Conservation (phyloP, 1,140 invertebrate genomes). For the Geopemphigus sp. region DNA sequence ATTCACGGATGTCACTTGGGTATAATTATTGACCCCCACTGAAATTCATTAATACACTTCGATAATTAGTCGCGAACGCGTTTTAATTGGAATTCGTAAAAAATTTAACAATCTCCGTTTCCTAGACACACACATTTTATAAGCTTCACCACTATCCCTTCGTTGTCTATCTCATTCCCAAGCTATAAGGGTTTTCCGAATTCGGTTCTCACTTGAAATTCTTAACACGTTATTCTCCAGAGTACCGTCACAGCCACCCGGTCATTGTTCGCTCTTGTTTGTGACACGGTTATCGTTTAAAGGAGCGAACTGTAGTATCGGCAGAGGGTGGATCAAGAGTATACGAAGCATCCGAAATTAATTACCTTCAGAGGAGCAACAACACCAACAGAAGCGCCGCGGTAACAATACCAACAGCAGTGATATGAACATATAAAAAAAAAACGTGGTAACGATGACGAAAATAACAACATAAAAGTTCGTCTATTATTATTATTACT, state of each 20-base stretch:
- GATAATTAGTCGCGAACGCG: neutral
- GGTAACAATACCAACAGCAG: neutral
- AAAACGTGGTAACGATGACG: neutral
- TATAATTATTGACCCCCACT: neutral
- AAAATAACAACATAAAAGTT: neutral
- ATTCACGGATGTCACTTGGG: no score
- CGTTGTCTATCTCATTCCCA: neutral
- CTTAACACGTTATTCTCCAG: neutral
- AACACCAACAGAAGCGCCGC: neutral
- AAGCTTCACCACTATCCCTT: no score
- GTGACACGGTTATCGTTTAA: constrained; percentile 37
- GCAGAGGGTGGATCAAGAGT: neutral
- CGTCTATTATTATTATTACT: neutral
- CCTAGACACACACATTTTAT: no score
- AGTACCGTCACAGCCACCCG: neutral
- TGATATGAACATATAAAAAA: neutral
- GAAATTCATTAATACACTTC: constrained; percentile 3
- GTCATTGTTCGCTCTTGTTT: constrained; percentile 36
- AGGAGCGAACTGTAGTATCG: neutral
- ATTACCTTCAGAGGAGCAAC: neutral
- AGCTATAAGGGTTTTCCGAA: constrained; percentile 4
- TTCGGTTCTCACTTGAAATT: neutral
- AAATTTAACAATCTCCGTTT: constrained; percentile 30
- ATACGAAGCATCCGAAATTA: constrained; percentile 11
- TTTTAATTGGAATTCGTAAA: constrained; percentile 21